Percentiles rank a stretch among this genome's conserved stretches.
Evolutionary conservation across 2,113 vertebrate species (phyloP).

Genomic region (Mohoua ochrocephala): DNA sequence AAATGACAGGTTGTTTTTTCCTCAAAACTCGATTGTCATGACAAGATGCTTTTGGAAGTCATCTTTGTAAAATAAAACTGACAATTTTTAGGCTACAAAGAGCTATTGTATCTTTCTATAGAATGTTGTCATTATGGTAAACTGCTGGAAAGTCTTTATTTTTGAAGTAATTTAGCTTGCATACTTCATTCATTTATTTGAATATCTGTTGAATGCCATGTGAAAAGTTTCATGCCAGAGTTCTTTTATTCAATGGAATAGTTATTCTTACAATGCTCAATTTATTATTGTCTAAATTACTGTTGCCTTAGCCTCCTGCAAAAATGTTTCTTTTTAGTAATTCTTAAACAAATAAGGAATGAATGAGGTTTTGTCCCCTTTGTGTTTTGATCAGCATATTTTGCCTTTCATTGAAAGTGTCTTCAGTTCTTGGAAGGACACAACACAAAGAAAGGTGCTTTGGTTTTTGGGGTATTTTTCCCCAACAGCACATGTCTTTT

Average conservation of each 20-base stretch:
- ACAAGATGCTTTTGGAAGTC: constrained; percentile 21
- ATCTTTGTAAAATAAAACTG: constrained; percentile 46
- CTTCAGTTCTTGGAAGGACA: not conserved
- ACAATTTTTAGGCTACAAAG: constrained; percentile 28
- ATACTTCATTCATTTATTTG: not conserved
- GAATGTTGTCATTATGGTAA: constrained; percentile 21
- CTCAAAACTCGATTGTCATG: not conserved
- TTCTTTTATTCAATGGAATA: not conserved
- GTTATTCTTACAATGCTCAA: constrained; percentile 12
- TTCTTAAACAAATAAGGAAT: constrained; percentile 35
- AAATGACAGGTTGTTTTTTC: constrained; percentile 9
- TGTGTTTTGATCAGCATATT: not conserved
- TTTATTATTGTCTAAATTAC: constrained; percentile 43
- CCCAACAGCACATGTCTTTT: not conserved
- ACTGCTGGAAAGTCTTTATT: constrained; percentile 3
- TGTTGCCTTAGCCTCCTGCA: constrained; percentile 8
- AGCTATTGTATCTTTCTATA: not conserved
- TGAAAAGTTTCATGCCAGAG: constrained; percentile 15
- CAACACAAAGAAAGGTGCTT: constrained; percentile 13
- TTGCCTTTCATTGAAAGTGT: not conserved
- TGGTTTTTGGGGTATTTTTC: not conserved
- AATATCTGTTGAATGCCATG: not conserved
- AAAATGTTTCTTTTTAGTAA: constrained; percentile 30
- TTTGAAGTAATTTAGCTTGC: constrained; percentile 6
- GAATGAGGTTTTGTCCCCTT: constrained; percentile 10